Conservation (phyloP, 1,140 invertebrate species). For the Saccostrea cuccullata region DNA sequence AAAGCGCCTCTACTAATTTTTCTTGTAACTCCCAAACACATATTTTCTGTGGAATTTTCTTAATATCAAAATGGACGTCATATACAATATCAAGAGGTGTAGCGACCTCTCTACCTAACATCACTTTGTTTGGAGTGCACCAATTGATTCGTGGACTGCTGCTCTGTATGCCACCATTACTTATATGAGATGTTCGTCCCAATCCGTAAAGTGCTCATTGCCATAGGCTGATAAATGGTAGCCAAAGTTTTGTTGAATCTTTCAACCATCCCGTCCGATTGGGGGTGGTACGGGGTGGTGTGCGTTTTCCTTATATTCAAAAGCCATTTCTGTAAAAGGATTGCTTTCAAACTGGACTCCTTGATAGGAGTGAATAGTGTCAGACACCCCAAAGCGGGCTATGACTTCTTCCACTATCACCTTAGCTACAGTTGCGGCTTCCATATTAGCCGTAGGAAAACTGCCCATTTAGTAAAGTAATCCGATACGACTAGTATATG, state of each 20-base stretch:
- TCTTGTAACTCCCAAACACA: not conserved
- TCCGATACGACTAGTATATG: too few relatives aligned
- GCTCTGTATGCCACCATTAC: not conserved
- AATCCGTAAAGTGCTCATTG: not conserved
- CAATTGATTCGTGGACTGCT: too few relatives aligned
- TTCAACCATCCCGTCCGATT: too few relatives aligned
- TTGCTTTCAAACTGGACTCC: not conserved
- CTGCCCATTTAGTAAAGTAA: constrained; percentile 63
- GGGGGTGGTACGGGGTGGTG: too few relatives aligned
- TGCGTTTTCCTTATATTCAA: not conserved
- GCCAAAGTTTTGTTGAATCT: too few relatives aligned
- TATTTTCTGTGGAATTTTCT: not conserved
- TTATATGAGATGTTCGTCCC: not conserved
- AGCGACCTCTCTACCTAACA: too few relatives aligned
- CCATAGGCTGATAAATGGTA: not conserved
- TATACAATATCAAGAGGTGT: too few relatives aligned
- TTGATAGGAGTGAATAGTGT: not conserved
- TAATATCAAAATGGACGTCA: too few relatives aligned
- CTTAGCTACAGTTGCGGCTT: constrained; percentile 11
- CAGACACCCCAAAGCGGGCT: too few relatives aligned
- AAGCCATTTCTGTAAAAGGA: not conserved
- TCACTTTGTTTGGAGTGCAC: not conserved
- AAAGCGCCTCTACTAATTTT: not conserved
- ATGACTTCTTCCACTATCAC: too few relatives aligned
- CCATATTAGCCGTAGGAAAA: constrained; percentile 60